These are phyloP conservation scores for Tetramorium simillimum DNA, from an alignment of 1,140 invertebrate species.

Conservation along the genomic window DNA sequence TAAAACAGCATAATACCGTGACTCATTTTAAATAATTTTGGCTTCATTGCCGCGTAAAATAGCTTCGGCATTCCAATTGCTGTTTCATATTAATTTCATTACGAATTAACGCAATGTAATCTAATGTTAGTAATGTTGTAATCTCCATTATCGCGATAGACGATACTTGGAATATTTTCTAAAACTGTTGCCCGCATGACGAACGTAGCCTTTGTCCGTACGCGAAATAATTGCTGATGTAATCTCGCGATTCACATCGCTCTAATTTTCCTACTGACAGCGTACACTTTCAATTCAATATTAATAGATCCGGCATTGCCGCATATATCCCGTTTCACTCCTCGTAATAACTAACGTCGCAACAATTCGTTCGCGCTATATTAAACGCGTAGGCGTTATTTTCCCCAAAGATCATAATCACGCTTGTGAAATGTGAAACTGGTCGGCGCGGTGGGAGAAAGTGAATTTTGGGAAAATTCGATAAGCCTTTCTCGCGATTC, in stretches of 20 bases:
- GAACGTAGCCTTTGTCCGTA: background rate
- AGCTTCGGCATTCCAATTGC: background rate
- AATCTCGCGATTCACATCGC: constrained; percentile 10
- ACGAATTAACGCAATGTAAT: background rate
- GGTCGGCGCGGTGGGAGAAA: background rate
- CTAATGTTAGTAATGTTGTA: background rate
- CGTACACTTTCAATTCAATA: constrained; percentile 31
- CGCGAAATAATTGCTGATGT: constrained; percentile 28
- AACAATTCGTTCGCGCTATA: background rate
- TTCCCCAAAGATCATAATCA: background rate
- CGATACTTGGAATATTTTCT: background rate
- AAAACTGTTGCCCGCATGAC: background rate
- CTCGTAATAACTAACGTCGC: background rate
- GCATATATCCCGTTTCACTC: background rate
- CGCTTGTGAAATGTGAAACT: background rate
- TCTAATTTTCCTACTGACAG: constrained; percentile 36
- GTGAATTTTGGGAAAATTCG: background rate
- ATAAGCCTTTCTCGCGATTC: background rate
- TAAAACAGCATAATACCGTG: background rate
- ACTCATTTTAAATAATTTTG: background rate
- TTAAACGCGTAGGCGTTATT: background rate
- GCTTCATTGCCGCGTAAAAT: background rate
- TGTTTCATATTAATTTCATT: background rate
- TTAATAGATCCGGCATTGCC: constrained; percentile 30
- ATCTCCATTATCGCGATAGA: background rate